Base-by-base conservation (phyloP, 2,888 invertebrate species). In the Drosophila borborema region DNA sequence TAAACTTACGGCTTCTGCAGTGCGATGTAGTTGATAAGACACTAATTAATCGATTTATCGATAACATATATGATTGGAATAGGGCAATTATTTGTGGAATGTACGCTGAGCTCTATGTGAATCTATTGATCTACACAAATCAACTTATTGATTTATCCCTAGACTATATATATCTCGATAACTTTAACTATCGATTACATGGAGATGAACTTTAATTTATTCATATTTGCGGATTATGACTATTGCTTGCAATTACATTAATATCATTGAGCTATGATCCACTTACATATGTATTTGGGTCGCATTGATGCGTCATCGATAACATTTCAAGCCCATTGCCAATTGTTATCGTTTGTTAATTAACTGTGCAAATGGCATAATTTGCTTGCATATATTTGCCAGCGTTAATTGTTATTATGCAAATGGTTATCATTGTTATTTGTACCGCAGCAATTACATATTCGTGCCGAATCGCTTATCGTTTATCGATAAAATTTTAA, bases 401-500 rank as follows among this genome's bases (percentile, higher is more conserved):
- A 14, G 54, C 54, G 16, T 38, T 40, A 36, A 54, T 40, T 46
- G 43, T 45, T 34, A 43, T 34, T 38, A 38, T 49, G 60, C 7
- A 18, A 48, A 54, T 54, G 20, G 38, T 51, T 49, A 38, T 18
- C 4, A 40, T 23, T 36, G 20, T 36, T 18, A 51, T 51, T 34
- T 34, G 31, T 38, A 9, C 23, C 0, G 12, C 46, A 23, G 12
- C 20, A 61, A 51, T 51, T 41, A 61, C 40, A 49, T 41, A 41
- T 41, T 12, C 31, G 23, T 8, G 10, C 38, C 20, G 9, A 55
- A n/a, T 41, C 55, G 54, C 40, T 48, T 49, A 40, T 45, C 61
- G 23, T 20, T 4, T 41, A 38, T 64, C 73, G 67, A 61, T 77
- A 59, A 58, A 51, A 46, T 48, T 58, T 31, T 58, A 72, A 53